Evolutionary conservation across 2,113 vertebrate species (phyloP), one percentile per base, ranked within the genome.

Genomic region (Aplodontia rufa): DNA sequence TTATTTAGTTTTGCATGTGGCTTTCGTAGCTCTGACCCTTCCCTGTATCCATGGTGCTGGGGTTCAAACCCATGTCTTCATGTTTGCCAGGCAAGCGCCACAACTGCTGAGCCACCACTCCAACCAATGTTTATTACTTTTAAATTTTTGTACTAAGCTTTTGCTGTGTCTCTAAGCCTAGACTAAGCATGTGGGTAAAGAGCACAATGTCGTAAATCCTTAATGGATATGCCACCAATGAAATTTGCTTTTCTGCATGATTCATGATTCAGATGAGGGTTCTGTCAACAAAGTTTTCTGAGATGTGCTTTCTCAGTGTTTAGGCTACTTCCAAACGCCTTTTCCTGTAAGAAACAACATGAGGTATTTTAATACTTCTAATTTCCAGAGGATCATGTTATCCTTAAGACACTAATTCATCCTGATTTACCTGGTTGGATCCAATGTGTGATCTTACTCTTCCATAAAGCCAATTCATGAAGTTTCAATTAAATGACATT

Each of bases 401-500:
- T 32, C 26, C 30, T 68, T 90, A 80, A 76, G 51, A 26, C 42
- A 83, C 12, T 75, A 91, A 95, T 93, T 91, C 30, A 91, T 19
- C 32, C 79, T 97, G 78, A 91, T 95, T 75, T 51, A 68, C 20
- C 58, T 91, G 16, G 5, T 40, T 55, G 74, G 3, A 37, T 89
- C 17, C 45, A 87, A 76, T 79, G 37, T 74, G 1, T 87, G 55
- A 90, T 55, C 13, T 51, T 90, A 37, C 19, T 92, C 55, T 93
- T 88, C 79, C 58, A 79, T 30, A 91, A 96, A 85, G n/a, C 1
- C 51, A 91, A 78, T n/a, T 86, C 20, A 47, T 74, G 86, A 58
- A 76, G 26, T 45, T 90, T 81, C 78, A 95, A 94, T 55, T 45
- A 86, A 94, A 94, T 80, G 58, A 20, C 69, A 92, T 85, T 84